Base-by-base conservation (phyloP, 2,113 vertebrate genomes). In the Aegithalos caudatus region DNA sequence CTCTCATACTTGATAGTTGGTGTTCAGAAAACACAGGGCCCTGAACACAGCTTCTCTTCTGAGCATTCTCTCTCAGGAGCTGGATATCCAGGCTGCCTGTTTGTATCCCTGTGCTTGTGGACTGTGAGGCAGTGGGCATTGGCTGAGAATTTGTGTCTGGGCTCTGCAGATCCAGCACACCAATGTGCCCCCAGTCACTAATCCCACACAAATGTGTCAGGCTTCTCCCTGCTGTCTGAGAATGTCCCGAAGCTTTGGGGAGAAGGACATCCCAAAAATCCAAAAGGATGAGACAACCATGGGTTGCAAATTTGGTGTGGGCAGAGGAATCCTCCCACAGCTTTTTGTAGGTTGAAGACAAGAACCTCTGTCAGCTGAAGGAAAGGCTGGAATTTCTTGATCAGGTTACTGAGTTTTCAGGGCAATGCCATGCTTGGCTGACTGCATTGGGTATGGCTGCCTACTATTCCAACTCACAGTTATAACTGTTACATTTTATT, bases 401-500 rank as follows among this genome's bases (percentile, higher is more conserved):
- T 84, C 15, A 35, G 38, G 61, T 92, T 51, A 54, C 24, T 37
- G 70, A 70, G 74, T 79, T 57, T 84, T 44, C 25, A 58, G 83
- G 86, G 24, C 73, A 94, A 62, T 73, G 40, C 13, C 28, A 56
- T 40, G 45, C 69, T 77, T 86, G 67, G 51, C 9, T 70, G 89
- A 86, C 40, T 85, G 79, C 81, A 82, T 70, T 91, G 76, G 91
- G 38, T 51, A 54, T 23, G 86, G 79, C 45, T 86, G 54, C 62
- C 86, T 88, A 11, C 81, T 20, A 44, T 58, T 95, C 56, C 40
- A 85, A 19, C 88, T 94, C 69, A 2, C 83, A 88, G 74, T 72
- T 90, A 72, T 37, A 66, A 57, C 54, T 47, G 71, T 48, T 96
- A 78, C 69, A 58, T 93, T 97, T 97, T 82, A 79, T 77, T 95